phyloP scores from a whole-genome alignment of 37 sponge, comb jelly and placozoan genomes.

The Axinella damicornis region DNA sequence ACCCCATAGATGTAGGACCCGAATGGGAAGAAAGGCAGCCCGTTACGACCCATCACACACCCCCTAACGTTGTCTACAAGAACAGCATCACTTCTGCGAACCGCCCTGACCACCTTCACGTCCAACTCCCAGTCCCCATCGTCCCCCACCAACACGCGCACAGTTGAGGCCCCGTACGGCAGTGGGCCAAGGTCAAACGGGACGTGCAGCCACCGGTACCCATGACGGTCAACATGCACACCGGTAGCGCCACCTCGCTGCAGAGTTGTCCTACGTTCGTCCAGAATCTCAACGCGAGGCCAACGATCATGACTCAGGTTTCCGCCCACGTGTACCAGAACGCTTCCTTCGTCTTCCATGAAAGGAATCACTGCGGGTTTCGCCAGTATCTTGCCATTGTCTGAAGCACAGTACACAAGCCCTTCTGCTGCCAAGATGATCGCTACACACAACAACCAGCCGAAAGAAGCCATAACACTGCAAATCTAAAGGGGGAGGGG shows the following conservation, averaged over 20 bases:
- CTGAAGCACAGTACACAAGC: not conserved
- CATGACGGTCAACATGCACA: not conserved
- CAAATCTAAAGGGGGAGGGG: slow-evolving; percentile 12
- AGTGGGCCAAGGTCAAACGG: not conserved
- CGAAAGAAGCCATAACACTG: no score
- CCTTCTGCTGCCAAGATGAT: not conserved
- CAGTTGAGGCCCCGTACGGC: not conserved
- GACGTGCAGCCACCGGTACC: not conserved
- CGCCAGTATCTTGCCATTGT: not conserved
- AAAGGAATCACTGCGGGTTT: not conserved
- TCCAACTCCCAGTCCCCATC: not conserved
- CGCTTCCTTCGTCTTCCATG: not conserved
- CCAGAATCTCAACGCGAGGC: not conserved
- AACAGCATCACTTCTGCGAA: not conserved
- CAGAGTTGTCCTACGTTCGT: not conserved
- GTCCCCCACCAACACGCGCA: not conserved
- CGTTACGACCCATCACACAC: slow-evolving; percentile 4
- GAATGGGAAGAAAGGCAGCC: slow-evolving; percentile 10
- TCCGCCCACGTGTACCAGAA: not conserved
- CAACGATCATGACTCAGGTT: not conserved
- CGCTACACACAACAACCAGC: not conserved
- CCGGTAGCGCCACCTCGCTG: not conserved
- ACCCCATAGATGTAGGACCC: slow-evolving; percentile 19
- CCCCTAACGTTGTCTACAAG: not conserved
- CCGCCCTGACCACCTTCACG: not conserved